phyloP scores from a whole-genome alignment of 2,113 vertebrate species.

The Cromileptes altivelis region DNA sequence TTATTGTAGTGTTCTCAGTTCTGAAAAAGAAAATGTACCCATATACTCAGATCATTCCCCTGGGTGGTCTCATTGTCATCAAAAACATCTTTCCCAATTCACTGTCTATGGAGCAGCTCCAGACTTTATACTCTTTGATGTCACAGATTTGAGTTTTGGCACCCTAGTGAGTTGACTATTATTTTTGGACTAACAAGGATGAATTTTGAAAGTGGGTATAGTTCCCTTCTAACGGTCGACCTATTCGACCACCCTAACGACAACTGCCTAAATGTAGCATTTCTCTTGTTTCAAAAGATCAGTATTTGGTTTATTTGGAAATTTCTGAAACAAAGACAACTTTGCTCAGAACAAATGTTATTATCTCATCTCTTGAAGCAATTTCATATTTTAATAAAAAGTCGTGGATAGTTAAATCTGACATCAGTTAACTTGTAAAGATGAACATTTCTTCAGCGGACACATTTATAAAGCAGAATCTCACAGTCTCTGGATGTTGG shows the following conservation, averaged over 20 bases:
- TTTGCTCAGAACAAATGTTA: not conserved
- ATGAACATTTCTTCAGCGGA: not conserved
- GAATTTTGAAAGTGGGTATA: no score
- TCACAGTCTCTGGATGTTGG: not conserved
- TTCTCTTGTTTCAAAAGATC: not conserved
- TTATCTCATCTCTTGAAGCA: not conserved
- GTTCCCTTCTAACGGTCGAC: not conserved
- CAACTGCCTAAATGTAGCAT: not conserved
- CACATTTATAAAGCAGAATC: constrained; percentile 13
- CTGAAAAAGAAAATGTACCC: no score
- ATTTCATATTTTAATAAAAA: constrained; percentile 1
- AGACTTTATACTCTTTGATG: no score
- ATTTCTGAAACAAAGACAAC: not conserved
- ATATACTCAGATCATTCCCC: no score
- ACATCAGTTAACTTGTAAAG: not conserved
- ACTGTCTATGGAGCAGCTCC: no score
- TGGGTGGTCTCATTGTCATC: no score
- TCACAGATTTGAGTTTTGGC: no score
- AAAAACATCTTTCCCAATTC: no score
- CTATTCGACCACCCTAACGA: not conserved
- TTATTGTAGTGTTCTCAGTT: no score
- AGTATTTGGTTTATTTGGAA: not conserved
- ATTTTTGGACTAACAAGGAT: no score
- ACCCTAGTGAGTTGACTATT: no score
- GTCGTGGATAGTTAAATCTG: not conserved